phyloP scores from a whole-genome alignment of 2,888 invertebrate genomes.

The Scaptomyza polygonia region DNA sequence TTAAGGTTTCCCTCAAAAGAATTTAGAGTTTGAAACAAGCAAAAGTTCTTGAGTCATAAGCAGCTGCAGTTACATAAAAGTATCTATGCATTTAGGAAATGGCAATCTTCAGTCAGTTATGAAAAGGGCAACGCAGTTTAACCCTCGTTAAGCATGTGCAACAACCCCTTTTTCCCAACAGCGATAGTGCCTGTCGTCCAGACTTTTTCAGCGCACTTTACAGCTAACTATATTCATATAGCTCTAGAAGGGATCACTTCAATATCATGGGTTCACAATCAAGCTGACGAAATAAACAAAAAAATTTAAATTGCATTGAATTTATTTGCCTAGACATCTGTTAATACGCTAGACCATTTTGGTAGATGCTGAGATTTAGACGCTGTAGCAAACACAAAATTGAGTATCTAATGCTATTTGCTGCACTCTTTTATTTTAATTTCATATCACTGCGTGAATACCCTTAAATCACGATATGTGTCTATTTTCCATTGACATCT shows the following conservation, averaged over 20 bases:
- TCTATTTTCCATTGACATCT: too few relatives aligned
- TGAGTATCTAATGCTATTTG: conserved; percentile 58
- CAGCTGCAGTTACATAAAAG: conserved; percentile 25
- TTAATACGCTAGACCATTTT: conserved; percentile 39
- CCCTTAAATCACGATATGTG: too few relatives aligned
- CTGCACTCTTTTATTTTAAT: too few relatives aligned
- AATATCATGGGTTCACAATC: conserved; percentile 33
- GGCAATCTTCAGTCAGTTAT: conserved; percentile 45
- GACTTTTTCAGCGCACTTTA: conserved; percentile 38
- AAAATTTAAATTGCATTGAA: conserved; percentile 4
- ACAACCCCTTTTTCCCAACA: conserved; percentile 52
- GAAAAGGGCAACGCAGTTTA: conserved; percentile 68
- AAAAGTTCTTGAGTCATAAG: conserved; percentile 21
- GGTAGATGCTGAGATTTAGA: conserved; percentile 38
- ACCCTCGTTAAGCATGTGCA: conserved; percentile 71
- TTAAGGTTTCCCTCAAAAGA: conserved; percentile 52
- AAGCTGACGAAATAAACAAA: neutral
- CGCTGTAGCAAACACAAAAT: neutral
- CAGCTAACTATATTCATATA: conserved; percentile 60
- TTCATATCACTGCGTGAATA: too few relatives aligned
- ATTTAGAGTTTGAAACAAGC: conserved; percentile 7
- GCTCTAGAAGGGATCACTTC: conserved; percentile 37
- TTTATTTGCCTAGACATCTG: conserved; percentile 49
- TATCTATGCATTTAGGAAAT: conserved; percentile 2
- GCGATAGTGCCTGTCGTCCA: conserved; percentile 4